phyloP scores from a whole-genome alignment of 2,888 invertebrate species.

The Aphidius colemani region DNA sequence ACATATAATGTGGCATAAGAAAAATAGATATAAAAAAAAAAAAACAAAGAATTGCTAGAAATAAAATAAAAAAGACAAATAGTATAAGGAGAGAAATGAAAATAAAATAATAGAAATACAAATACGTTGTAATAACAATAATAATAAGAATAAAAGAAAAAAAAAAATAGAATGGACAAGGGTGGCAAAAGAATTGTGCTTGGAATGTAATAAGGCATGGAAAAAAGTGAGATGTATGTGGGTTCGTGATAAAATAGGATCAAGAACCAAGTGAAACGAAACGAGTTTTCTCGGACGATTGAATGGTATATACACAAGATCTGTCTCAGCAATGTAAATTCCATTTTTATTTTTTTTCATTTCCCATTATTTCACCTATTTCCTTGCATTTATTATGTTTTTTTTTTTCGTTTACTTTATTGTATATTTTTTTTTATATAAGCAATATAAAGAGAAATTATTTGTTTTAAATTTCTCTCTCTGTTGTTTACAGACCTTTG shows the following conservation, averaged over 20 bases:
- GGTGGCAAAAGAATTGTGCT: conserved; percentile 24
- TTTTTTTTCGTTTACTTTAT: background rate
- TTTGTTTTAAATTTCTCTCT: conserved; percentile 3
- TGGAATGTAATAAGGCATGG: conserved; percentile 31
- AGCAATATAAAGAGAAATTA: background rate
- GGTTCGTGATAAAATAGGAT: conserved; percentile 27
- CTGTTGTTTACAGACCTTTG: background rate
- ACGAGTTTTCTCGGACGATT: conserved; percentile 38
- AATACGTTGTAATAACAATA: background rate
- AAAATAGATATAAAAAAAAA: conserved; percentile 2
- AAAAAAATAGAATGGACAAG: conserved; percentile 4
- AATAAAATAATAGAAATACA: conserved; percentile 19
- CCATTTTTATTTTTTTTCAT: conserved; percentile 5
- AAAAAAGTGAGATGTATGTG: conserved; percentile 24
- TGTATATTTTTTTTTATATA: no score
- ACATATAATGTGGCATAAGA: background rate
- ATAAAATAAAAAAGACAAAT: conserved; percentile 6
- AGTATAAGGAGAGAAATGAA: conserved; percentile 9
- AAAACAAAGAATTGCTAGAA: conserved; percentile 9
- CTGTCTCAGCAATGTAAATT: conserved; percentile 37
- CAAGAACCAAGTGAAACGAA: conserved; percentile 28
- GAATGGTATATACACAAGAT: conserved; percentile 28
- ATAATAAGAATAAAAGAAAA: conserved; percentile 11
- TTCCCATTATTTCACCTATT: conserved; percentile 11
- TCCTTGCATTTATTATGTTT: background rate